These are phyloP conservation scores for Zygaena filipendulae DNA, from an alignment of 2,888 invertebrate species.

Conservation along the genomic window DNA sequence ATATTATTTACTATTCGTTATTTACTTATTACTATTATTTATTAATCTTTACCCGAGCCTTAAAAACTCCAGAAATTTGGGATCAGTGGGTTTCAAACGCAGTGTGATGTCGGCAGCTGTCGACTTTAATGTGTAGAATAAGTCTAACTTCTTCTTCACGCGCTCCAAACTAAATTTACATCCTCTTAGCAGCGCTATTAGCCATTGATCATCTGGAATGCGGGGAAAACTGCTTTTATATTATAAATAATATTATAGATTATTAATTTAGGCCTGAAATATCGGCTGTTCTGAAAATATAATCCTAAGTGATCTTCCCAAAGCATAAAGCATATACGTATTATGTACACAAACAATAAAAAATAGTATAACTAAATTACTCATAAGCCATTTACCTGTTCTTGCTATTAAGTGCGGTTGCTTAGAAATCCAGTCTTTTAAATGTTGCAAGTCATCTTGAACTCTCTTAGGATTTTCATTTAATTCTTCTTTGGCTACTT, in stretches of 20 bases:
- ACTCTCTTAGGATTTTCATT: constrained; percentile 55
- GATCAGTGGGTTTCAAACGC: constrained; percentile 50
- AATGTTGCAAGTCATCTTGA: constrained; percentile 41
- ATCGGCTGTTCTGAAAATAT: too few species aligned
- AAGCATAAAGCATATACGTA: too few species aligned
- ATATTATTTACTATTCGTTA: too few species aligned
- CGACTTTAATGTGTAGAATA: constrained; percentile 70
- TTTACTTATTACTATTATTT: too few species aligned
- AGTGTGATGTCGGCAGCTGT: constrained; percentile 70
- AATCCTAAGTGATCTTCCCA: too few species aligned
- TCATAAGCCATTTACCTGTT: too few species aligned
- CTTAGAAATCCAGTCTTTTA: constrained; percentile 64
- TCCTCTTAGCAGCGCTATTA: constrained; percentile 61
- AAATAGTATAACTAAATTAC: too few species aligned
- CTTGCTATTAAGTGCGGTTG: constrained; percentile 65
- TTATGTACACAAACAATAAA: too few species aligned
- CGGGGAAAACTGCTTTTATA: too few species aligned
- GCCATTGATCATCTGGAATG: constrained; percentile 67
- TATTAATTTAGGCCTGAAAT: too few species aligned
- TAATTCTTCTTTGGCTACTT: constrained; percentile 52
- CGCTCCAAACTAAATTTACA: constrained; percentile 68
- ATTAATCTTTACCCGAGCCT: constrained; percentile 58
- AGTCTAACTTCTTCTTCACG: constrained; percentile 66
- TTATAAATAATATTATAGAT: too few species aligned
- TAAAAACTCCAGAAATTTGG: constrained; percentile 52